These are phyloP conservation scores for Labeo rohita DNA, from an alignment of 2,113 vertebrate genomes.

Conservation along the genomic window DNA sequence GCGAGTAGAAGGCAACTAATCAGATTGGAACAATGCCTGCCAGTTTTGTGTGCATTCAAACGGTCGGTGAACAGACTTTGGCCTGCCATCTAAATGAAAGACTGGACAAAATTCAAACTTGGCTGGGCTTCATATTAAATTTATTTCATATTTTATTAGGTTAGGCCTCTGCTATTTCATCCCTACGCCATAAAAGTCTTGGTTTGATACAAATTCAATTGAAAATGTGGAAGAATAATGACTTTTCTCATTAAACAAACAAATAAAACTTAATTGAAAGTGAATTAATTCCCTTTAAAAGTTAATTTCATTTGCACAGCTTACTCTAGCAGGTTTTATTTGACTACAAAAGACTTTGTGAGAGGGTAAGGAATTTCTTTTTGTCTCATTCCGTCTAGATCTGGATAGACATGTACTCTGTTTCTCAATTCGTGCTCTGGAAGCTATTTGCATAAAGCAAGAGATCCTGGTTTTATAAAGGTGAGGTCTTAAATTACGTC, in stretches of 20 bases:
- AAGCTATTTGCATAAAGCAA: background rate
- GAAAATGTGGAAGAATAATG: background rate
- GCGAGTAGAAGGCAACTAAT: background rate
- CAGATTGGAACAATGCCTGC: background rate
- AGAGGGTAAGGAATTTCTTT: background rate
- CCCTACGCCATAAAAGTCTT: constrained; percentile 2
- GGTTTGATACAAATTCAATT: constrained; percentile 6
- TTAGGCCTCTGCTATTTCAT: background rate
- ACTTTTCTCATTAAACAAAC: constrained; percentile 14
- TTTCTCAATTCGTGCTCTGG: background rate
- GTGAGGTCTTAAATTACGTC: background rate
- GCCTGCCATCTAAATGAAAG: background rate
- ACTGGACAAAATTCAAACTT: background rate
- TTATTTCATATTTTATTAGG: constrained; percentile 13
- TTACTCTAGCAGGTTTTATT: constrained; percentile 17
- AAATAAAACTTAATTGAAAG: constrained; percentile 17
- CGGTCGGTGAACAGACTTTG: background rate
- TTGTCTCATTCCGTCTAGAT: background rate
- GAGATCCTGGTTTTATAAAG: constrained; percentile 1
- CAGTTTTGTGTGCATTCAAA: background rate
- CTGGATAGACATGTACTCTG: background rate
- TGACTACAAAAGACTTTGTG: background rate
- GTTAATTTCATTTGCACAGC: background rate
- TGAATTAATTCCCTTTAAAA: constrained; percentile 17
- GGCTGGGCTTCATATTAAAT: constrained; percentile 19